These are phyloP conservation scores for Seira sanloemensis DNA, from an alignment of 2,888 invertebrate species.

Conservation along the genomic window DNA sequence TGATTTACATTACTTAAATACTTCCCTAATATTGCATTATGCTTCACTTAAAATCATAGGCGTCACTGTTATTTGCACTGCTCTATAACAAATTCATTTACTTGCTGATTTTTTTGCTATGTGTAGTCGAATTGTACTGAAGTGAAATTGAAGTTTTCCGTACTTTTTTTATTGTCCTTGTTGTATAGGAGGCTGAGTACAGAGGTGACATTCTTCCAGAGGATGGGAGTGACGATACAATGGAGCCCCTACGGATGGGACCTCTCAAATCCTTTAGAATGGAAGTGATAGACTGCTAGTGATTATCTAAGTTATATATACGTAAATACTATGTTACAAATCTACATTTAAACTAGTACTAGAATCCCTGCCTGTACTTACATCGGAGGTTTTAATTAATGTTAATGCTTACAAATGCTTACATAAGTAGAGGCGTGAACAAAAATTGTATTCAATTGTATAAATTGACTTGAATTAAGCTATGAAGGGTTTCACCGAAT, in stretches of 20 bases:
- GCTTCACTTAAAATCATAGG: not conserved
- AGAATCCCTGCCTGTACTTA: no score
- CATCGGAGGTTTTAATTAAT: no score
- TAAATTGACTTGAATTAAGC: no score
- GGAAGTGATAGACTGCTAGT: slow-evolving; percentile 79
- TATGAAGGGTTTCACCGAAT: no score
- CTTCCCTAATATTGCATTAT: not conserved
- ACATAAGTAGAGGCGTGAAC: no score
- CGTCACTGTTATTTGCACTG: not conserved
- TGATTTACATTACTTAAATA: not conserved
- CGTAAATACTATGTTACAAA: no score
- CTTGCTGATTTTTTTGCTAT: no score
- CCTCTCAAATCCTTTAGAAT: slow-evolving; percentile 78
- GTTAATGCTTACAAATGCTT: no score
- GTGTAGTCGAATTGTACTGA: no score
- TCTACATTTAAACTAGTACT: no score
- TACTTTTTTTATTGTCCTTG: slow-evolving; percentile 19
- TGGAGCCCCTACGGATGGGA: slow-evolving; percentile 69
- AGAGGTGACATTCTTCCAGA: slow-evolving; percentile 71
- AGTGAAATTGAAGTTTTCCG: not conserved
- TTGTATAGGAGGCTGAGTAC: slow-evolving; percentile 70
- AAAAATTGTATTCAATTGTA: no score
- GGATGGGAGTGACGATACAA: slow-evolving; percentile 70
- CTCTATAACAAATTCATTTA: no score
- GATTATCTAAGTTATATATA: slow-evolving; percentile 26